Conservation (phyloP, 35 echinoderm and acorn worm species). For the Apostichopus californicus region DNA sequence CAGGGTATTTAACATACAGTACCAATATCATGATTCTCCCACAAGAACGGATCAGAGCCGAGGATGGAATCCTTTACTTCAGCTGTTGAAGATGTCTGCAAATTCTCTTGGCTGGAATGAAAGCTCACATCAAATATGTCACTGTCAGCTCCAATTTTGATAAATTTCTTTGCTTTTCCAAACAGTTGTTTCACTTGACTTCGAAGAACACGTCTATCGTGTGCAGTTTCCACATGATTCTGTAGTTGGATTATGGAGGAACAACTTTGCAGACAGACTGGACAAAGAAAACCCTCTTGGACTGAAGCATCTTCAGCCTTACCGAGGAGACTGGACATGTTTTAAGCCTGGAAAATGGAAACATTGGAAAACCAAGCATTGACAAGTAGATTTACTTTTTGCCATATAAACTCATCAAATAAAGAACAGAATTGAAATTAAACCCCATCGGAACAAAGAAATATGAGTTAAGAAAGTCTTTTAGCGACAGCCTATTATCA, state of each 20-base stretch:
- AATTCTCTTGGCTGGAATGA: background rate
- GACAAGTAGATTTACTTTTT: no score
- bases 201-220: slow-evolving; percentile 71
- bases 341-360: background rate
- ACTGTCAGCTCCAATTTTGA: slow-evolving; percentile 52
- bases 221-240: slow-evolving; percentile 69
- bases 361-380: background rate
- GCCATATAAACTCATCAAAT: no score
- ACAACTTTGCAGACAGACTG: slow-evolving; percentile 86
- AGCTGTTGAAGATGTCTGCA: background rate
- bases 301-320: slow-evolving; percentile 60
- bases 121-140: background rate
- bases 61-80: background rate
- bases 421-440: no score
- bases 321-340: background rate
- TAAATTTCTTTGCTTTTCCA: slow-evolving; percentile 75
- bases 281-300: slow-evolving; percentile 91
- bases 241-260: slow-evolving; percentile 82
- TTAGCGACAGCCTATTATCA: no score
- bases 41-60: slow-evolving; percentile 67
- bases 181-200: slow-evolving; percentile 81
- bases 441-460: no score
- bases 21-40: slow-evolving; percentile 87
- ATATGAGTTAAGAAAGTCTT: no score
- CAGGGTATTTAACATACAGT: no score